These are phyloP conservation scores for Aromia moschata DNA, from an alignment of 2,888 invertebrate genomes.

Conservation along the genomic window DNA sequence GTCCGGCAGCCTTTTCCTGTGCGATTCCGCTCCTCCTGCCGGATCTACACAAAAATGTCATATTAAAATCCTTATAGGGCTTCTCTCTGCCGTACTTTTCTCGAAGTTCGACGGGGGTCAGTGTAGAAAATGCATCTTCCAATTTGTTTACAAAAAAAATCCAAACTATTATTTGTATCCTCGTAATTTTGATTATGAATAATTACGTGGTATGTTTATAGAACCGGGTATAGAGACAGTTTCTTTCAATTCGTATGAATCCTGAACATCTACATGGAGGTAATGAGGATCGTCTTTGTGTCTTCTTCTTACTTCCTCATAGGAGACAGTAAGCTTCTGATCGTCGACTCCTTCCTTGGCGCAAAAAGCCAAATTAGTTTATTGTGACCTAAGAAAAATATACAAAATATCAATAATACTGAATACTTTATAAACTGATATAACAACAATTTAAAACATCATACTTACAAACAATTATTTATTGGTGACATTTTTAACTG, in stretches of 20 bases:
- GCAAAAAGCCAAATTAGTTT: no score
- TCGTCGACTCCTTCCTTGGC: neutral
- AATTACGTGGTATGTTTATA: slow-evolving; percentile 77
- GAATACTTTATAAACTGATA: no score
- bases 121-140: slow-evolving; percentile 57
- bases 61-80: slow-evolving; percentile 67
- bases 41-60: slow-evolving; percentile 76
- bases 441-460: no score
- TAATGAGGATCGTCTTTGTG: slow-evolving; percentile 63
- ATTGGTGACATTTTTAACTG: no score
- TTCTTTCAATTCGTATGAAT: slow-evolving; percentile 74
- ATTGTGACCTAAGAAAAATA: no score
- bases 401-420: no score
- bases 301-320: slow-evolving; percentile 63
- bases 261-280: slow-evolving; percentile 78
- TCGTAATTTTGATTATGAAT: neutral
- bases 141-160: slow-evolving; percentile 67
- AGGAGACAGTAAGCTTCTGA: neutral
- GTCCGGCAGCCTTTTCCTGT: slow-evolving; percentile 66
- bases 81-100: slow-evolving; percentile 68
- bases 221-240: slow-evolving; percentile 77
- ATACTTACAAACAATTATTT: no score
- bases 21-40: slow-evolving; percentile 73
- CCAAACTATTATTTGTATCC: slow-evolving; percentile 4
- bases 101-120: slow-evolving; percentile 67